A percentile compares a stretch with the other conserved stretches of the same genome.
Evolutionary conservation across 2,888 invertebrate species (phyloP).

Genomic region (Cryptosula pallasiana): DNA sequence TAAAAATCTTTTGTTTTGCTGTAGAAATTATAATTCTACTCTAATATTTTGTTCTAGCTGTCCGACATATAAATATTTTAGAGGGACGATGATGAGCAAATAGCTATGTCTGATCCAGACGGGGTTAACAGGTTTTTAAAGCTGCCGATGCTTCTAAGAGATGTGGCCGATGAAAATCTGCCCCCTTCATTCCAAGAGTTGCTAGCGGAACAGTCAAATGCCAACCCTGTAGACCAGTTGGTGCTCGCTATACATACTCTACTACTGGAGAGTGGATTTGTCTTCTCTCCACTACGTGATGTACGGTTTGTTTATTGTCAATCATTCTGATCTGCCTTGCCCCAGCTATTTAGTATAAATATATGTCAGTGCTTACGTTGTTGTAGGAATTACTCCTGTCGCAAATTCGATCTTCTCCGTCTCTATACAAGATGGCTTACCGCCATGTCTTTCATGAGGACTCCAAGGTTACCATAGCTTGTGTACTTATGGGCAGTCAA

Average conservation of each 20-base stretch:
- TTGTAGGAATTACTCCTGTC: not conserved
- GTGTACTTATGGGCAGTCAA: not conserved
- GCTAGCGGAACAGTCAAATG: not conserved
- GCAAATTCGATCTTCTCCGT: not conserved
- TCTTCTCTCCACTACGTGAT: no score
- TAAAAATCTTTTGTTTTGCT: no score
- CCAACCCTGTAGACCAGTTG: not conserved
- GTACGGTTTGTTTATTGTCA: not conserved
- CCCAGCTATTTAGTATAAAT: not conserved
- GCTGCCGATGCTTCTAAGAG: not conserved
- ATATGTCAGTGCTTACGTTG: not conserved
- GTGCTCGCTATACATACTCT: not conserved
- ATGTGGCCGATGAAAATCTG: not conserved
- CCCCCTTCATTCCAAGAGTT: not conserved
- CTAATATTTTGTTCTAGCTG: no score
- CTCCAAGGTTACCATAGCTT: not conserved
- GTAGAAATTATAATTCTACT: no score
- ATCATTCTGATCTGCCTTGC: not conserved
- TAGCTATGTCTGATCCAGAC: not conserved
- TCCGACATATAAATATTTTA: no score
- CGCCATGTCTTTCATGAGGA: not conserved
- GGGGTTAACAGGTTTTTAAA: not conserved
- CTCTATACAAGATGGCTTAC: not conserved
- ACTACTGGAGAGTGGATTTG: slow-evolving; percentile 4
- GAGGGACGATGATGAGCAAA: no score